Conservation (phyloP, 2,797 vertebrate genomes). For the Ctenopoma kingsleyae region DNA sequence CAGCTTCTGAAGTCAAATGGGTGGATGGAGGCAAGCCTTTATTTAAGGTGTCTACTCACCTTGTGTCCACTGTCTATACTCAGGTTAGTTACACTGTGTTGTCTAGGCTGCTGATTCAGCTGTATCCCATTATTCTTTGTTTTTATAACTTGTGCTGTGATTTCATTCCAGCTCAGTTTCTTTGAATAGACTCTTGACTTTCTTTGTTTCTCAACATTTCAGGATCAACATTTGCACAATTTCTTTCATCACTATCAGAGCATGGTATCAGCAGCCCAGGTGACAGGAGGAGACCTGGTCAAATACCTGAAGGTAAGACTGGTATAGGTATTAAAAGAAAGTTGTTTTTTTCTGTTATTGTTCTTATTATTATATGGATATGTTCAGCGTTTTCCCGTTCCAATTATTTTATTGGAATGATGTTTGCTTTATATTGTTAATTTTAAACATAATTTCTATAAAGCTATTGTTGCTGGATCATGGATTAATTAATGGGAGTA, state of each 20-base stretch:
- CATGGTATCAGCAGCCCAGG: slow-evolving; percentile 84
- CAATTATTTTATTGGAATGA: not conserved
- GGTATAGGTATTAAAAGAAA: too few species aligned
- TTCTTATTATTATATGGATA: too few species aligned
- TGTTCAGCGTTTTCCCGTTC: too few species aligned
- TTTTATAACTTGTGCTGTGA: not conserved
- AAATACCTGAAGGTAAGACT: slow-evolving; percentile 99
- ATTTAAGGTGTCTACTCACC: slow-evolving; percentile 92
- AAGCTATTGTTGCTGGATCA: too few species aligned
- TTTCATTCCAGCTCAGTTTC: not conserved
- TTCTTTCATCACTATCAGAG: slow-evolving; percentile 97
- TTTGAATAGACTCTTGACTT: not conserved
- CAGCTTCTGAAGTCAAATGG: slow-evolving; percentile 95
- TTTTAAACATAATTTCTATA: not conserved
- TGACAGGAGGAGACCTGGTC: slow-evolving; percentile 91
- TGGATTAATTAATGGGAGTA: not conserved
- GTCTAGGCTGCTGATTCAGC: not conserved
- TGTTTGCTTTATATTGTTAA: not conserved
- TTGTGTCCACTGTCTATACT: slow-evolving; percentile 97
- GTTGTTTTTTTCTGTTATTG: too few species aligned
- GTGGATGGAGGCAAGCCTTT: slow-evolving; percentile 96
- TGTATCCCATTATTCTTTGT: not conserved
- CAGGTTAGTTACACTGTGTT: slow-evolving; percentile 84
- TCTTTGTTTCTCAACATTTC: slow-evolving; percentile 31
- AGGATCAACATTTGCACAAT: slow-evolving; percentile 99